Evolutionary conservation across 2,888 invertebrate genomes (phyloP).

Genomic region (Brachypalpus laphriformis): DNA sequence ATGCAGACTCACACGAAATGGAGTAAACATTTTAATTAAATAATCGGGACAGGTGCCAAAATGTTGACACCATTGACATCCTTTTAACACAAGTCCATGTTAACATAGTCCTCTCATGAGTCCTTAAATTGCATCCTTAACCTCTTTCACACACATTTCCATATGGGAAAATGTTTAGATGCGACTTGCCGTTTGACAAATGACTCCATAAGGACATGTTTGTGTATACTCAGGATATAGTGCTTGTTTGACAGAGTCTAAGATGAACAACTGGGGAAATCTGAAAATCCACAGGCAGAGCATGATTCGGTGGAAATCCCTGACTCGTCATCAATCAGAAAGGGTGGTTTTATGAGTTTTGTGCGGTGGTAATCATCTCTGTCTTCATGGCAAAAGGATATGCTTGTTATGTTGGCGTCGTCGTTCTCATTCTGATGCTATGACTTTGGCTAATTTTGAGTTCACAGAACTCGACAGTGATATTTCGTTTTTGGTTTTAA

Average conservation of each 20-base stretch:
- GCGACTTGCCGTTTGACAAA: conserved; percentile 27
- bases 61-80: background rate
- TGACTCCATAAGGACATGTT: conserved; percentile 3
- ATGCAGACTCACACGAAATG: background rate
- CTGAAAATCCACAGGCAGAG: background rate
- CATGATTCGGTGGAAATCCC: conserved; percentile 5
- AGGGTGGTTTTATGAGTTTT: conserved; percentile 14
- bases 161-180: background rate
- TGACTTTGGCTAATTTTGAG: conserved; percentile 21
- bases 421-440: background rate
- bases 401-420: background rate
- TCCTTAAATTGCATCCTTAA: background rate
- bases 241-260: background rate
- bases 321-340: conserved; percentile 35
- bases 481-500: no score
- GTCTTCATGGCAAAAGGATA: conserved; percentile 8
- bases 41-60: conserved; percentile 40
- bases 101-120: background rate
- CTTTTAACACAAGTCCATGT: background rate
- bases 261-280: conserved; percentile 19
- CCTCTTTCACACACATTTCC: no score
- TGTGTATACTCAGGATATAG: background rate
- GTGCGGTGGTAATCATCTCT: background rate
- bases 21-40: conserved; percentile 41
- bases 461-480: no score